Evolutionary conservation across 2,113 vertebrate genomes (phyloP).

Genomic region (Uria aalge): DNA sequence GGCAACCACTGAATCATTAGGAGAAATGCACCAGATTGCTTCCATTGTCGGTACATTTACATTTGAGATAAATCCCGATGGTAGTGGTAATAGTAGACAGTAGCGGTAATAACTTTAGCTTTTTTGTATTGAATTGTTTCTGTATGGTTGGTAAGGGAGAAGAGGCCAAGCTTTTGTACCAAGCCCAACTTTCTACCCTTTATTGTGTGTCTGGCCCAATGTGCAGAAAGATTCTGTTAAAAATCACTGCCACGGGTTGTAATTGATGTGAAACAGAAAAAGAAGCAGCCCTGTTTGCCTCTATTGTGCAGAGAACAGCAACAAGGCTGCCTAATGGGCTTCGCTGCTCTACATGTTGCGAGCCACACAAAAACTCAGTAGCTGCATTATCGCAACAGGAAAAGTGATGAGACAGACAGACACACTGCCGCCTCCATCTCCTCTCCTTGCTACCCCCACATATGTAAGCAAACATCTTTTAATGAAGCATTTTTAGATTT

Average conservation of each 20-base stretch:
- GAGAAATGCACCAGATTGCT: background rate
- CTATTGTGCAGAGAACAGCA: background rate
- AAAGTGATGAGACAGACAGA: no score
- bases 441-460: background rate
- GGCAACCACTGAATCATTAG: background rate
- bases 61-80: background rate
- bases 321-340: background rate
- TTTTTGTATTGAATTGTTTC: background rate
- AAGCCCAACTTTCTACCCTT: background rate
- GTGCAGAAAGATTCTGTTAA: background rate
- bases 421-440: background rate
- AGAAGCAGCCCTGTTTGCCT: background rate
- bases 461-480: background rate
- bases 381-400: background rate
- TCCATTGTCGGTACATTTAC: background rate
- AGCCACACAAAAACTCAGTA: background rate
- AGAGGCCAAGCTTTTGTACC: background rate
- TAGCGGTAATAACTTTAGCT: background rate
- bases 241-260: background rate
- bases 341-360: rapidly evolving
- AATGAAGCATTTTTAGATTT: background rate
- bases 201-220: background rate
- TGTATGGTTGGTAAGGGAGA: background rate
- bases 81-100: background rate
- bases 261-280: background rate